Base-by-base conservation (phyloP, 1,140 invertebrate genomes). In the Nasonia vitripennis region DNA sequence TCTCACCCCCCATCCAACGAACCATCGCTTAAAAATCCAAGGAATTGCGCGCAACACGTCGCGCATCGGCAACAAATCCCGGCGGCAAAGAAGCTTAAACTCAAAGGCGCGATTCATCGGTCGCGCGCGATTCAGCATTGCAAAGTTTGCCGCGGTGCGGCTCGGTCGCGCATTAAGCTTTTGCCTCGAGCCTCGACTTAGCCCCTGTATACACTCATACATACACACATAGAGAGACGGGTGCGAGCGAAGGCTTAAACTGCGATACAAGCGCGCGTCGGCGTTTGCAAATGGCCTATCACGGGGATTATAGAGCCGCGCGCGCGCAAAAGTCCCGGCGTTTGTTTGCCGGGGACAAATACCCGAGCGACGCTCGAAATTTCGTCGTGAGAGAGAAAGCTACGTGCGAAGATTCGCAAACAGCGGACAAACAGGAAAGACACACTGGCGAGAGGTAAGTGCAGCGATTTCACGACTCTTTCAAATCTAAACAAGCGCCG, bases 161-260 rank as follows among this genome's bases (percentile, higher is more conserved):
- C 17, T 75, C 73, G 17, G 73, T 75, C n/a, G 73, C n/a, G 73
- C 73, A 78, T 78, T 31, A 78, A 78, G 75, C 75, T 55, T 78
- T 78, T 20, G 20, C 1, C 14, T n/a, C 10, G 14, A 14, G 7
- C 7, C 7, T 2, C 41, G 41, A 45, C 41, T 45, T 45, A 45
- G 10, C 41, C 41, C 41, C 41, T 45, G 34, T 17, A 34, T 17
- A 34, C 70, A 12, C 45, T 11, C 74, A 14, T 51, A 2, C 45
- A 77, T 20, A 77, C 45, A n/a, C 0, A 37, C 11, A 23, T 10
- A 20, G 31, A n/a, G 7, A 79, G 27, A 79, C 0, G 7, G 0
- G 17, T 20, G 17, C 4, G 20, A 7, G 17, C 55, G 20, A 62
- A 34, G 31, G 78, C 55, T 79, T 37, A 79, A 79, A 45, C 6